Evolutionary conservation across 2,113 vertebrate genomes (phyloP), one percentile per base, ranked within the genome.

Genomic region (Caracal caracal): DNA sequence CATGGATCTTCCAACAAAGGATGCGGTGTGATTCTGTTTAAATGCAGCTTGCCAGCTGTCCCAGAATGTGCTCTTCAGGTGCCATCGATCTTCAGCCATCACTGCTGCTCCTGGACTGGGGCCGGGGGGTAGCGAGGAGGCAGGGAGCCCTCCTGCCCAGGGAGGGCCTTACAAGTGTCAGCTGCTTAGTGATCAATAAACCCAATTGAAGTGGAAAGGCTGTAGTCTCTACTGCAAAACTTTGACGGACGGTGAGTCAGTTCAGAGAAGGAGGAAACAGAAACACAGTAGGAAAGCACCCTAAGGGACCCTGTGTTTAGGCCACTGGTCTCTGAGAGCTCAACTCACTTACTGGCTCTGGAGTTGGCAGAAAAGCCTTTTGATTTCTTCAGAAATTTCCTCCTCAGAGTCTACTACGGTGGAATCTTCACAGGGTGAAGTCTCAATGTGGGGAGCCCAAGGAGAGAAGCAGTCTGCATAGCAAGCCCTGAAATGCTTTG

Each of bases 31-130:
- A 20, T n/a, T 65, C 51, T 86, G 51, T 86, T 80, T 83, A 37
- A 79, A 73, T 15, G 47, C 70, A 68, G 40, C 65, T 81, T 75
- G 95, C 96, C 88, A 87, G 90, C 88, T 87, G 86, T 59, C 93
- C 81, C 96, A 94, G 75, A 97, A 87, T 15, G 1, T 51, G 33
- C 35, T 73, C 81, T 43, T 61, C 88, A 95, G 71, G 13, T 86
- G 53, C 97, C 97, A 98, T 97, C 96, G 93, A 97, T 97, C 98
- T 97, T 96, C 97, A 88, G 82, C 81, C 76, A 15, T 95, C 84
- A 83, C 82, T 92, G 71, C 87, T 83, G 26, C 81, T 96, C 22
- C 28, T 88, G 20, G 35, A 71, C 43, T 7, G 88, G 43, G 17
- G 53, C 15, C 82, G 43, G 88, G 35, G 6, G 53, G 53, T 82